Evolutionary conservation across 2,888 invertebrate genomes (phyloP), one percentile per base, ranked within the genome.

Genomic region (Mesoligia furuncula): DNA sequence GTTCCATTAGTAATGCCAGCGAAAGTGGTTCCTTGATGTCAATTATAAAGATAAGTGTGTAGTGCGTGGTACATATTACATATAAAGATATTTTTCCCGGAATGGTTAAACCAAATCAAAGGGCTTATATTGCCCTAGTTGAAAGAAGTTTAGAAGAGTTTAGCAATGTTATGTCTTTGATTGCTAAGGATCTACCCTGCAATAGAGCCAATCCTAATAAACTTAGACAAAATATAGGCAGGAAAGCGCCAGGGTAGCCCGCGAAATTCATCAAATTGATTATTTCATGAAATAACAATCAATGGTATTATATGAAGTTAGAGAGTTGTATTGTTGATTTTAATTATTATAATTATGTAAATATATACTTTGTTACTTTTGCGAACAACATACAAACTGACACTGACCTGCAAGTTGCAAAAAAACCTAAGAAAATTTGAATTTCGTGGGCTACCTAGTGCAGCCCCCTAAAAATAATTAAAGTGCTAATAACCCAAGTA

Each of bases 11-110:
- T 81, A 84, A 82, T 71, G 70, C 65, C 2, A 73, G 85, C 75
- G 88, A 88, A 88, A 88, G 88, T 86, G 79, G 79, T 83, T 89
- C 77, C 76, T 81, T 72, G 69, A 71, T 83, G 83, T 75, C 84
- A 84, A 85, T 88, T 84, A 80, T 66, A 67, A 75, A 81, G 81
- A 85, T 89, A 84, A 81, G 77, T 83, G 61, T 66, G 36, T 72
- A 61, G 64, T 74, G 48, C 68, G 57, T 59, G 42, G 59, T 68
- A 9, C 62, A n/a, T n/a, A n/a, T n/a, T n/a, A n/a, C n/a, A n/a
- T n/a, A 45, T 86, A 72, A 61, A 67, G 31, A 54, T 69, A 76
- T 70, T 76, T 69, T 27, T 4, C 9, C 20, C 8, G 20, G 48
- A 62, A 67, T 39, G 5, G n/a, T 8, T 3, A 73, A 51, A 62